Evolutionary conservation across 1,140 invertebrate genomes (phyloP), one percentile per base, ranked within the genome.

Genomic region (Listronotus bonariensis): DNA sequence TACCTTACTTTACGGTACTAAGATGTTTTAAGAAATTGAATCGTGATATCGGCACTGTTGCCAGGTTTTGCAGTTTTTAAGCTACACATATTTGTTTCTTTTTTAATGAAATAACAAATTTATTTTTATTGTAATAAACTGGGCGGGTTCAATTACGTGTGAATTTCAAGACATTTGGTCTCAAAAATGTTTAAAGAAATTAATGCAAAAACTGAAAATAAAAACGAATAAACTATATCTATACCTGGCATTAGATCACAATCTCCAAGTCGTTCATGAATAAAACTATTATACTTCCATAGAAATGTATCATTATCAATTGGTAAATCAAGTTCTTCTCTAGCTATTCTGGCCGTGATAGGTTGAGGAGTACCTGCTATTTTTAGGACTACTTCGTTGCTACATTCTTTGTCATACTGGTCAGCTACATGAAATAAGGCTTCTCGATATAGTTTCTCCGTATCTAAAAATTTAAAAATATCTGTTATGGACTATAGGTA

Each of bases 351-450:
- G 3, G 83, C 82, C 26, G 83, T 80, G 32, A 84, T 85, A 9
- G 70, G 55, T 57, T 83, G 80, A 54, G 81, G 82, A 49, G 81
- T 83, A 3, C 88, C 88, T 81, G 88, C 82, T 59, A 83, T 77
- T 65, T 80, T 80, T n/a, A 79, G 68, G 68, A 85, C 84, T 8
- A 85, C 65, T 14, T 87, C 84, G 74, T 79, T 80, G 4, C 82
- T 83, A 74, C 84, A 88, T 12, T 67, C 72, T 72, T 85, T 86
- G 0, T 82, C 85, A 77, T 81, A 86, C 48, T 68, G 68, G 26
- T 49, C 46, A 3, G 74, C 70, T 41, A 80, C 75, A 34, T 73
- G 31, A 26, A 32, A 57, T 45, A 57, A 32, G 8, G 55, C 55
- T 45, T 57, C 0, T 34, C 55, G 18, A n/a, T 57, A 57, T 36